phyloP scores from a whole-genome alignment of 1,140 invertebrate species.

The Homalodisca vitripennis region DNA sequence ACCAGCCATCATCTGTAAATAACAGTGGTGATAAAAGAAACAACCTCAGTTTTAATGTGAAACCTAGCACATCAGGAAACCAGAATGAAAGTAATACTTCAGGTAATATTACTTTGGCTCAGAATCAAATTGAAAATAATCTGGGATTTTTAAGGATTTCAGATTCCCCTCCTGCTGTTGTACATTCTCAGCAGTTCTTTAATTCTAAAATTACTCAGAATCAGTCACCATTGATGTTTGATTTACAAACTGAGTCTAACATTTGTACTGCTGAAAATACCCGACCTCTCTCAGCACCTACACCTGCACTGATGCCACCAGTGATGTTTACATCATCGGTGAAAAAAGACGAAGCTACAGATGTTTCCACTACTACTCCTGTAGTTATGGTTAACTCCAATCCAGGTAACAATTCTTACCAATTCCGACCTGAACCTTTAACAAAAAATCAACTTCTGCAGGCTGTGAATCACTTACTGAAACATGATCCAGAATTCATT shows the following conservation, averaged over 20 bases:
- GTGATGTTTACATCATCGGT: slow-evolving; percentile 71
- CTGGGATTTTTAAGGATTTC: slow-evolving; percentile 54
- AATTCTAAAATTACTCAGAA: slow-evolving; percentile 34
- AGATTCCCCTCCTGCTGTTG: slow-evolving; percentile 41
- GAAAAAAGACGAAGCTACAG: slow-evolving; percentile 34
- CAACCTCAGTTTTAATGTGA: not conserved
- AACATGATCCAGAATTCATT: slow-evolving; percentile 83
- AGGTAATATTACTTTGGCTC: slow-evolving; percentile 16
- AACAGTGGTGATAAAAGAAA: not conserved
- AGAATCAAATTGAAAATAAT: slow-evolving; percentile 50
- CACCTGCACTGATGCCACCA: slow-evolving; percentile 74
- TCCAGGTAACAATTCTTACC: slow-evolving; percentile 10
- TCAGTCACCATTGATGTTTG: slow-evolving; percentile 35
- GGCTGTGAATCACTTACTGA: slow-evolving; percentile 81
- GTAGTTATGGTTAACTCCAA: slow-evolving; percentile 37
- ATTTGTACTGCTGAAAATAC: slow-evolving; percentile 43
- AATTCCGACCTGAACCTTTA: slow-evolving; percentile 63
- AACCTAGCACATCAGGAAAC: slow-evolving; percentile 40
- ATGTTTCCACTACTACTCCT: not conserved
- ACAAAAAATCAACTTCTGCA: slow-evolving; percentile 85
- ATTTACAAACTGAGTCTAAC: not conserved
- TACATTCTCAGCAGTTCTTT: slow-evolving; percentile 43
- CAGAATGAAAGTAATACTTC: too few relatives aligned
- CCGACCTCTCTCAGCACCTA: slow-evolving; percentile 49
- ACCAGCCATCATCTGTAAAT: slow-evolving; percentile 40